Evolutionary conservation across 2,888 invertebrate genomes (phyloP).

Genomic region (Resseliella maxima): DNA sequence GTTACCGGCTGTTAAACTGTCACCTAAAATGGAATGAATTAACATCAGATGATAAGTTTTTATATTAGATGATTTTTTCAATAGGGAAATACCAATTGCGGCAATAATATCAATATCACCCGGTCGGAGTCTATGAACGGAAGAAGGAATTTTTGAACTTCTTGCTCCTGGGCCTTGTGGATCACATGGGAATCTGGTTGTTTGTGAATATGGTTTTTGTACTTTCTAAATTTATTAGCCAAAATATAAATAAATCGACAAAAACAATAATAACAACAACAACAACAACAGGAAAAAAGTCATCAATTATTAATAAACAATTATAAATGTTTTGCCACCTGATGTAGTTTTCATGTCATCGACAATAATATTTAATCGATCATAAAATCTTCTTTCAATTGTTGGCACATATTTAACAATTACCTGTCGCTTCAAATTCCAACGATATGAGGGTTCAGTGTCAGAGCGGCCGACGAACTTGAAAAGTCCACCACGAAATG

Average conservation of each 20-base stretch:
- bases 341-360: no score
- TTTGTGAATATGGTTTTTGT: slow-evolving; percentile 63
- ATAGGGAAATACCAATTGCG: slow-evolving; percentile 73
- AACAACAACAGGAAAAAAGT: background rate
- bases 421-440: slow-evolving; percentile 56
- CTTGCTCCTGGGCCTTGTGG: slow-evolving; percentile 65
- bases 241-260: background rate
- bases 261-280: background rate
- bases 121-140: slow-evolving; percentile 72
- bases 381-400: background rate
- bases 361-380: background rate
- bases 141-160: slow-evolving; percentile 67
- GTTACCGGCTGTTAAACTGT: slow-evolving; percentile 72
- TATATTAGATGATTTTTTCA: no score
- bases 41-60: no score
- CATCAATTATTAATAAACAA: background rate
- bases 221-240: slow-evolving; percentile 63
- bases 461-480: slow-evolving; percentile 64
- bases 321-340: no score
- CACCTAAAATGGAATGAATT: no score
- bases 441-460: slow-evolving; percentile 60
- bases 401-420: background rate
- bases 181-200: slow-evolving; percentile 65
- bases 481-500: slow-evolving; percentile 62
- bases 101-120: slow-evolving; percentile 74